phyloP scores from a whole-genome alignment of 2,797 vertebrate species.

The Scarus forsteni region DNA sequence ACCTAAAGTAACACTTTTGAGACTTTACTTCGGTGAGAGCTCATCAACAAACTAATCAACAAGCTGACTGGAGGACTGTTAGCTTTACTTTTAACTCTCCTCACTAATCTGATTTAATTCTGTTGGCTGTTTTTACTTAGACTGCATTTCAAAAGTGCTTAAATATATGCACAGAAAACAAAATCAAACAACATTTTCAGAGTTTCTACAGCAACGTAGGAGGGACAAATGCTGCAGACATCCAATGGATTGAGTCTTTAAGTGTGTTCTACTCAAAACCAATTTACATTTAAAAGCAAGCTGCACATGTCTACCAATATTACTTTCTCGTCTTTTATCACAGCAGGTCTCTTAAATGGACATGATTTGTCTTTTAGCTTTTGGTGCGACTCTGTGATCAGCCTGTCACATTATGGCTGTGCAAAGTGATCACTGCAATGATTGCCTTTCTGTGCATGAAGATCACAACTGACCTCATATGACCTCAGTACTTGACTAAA shows the following conservation, averaged over 20 bases:
- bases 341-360: background rate
- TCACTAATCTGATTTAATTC: conserved; percentile 14
- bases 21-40: too few species aligned
- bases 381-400: conserved; percentile 11
- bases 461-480: conserved; percentile 30
- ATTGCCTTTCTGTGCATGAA: conserved; percentile 14
- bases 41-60: too few species aligned
- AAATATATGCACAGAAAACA: conserved; percentile 2
- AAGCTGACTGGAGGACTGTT: too few species aligned
- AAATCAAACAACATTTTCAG: background rate
- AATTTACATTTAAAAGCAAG: conserved; percentile 9
- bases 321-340: conserved; percentile 2
- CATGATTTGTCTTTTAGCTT: conserved; percentile 26
- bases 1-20: too few species aligned
- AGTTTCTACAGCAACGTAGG: background rate
- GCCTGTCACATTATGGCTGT: background rate
- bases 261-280: conserved; percentile 6
- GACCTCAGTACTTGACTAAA: conserved; percentile 38
- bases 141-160: conserved; percentile 6
- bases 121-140: background rate
- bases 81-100: background rate
- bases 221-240: conserved; percentile 8
- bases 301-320: background rate
- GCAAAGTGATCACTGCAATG: conserved; percentile 13
- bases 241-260: background rate